Evolutionary conservation across 1,140 invertebrate species (phyloP), one percentile per base, ranked within the genome.

Genomic region (Archegozetes longisetosus): DNA sequence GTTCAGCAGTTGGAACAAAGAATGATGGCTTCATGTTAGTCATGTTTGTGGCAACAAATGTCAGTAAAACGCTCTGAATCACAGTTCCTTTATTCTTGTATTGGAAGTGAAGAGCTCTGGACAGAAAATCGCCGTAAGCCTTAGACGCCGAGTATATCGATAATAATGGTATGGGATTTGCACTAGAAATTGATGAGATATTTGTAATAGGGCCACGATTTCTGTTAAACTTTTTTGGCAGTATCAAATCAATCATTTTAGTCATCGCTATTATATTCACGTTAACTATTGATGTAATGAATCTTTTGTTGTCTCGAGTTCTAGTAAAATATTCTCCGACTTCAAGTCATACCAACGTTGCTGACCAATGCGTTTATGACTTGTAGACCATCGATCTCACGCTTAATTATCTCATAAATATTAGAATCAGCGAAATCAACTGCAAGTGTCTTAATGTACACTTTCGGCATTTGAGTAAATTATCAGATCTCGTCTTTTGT

Each of bases 41-140:
- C 88, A 95, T 88, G 66, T 94, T 94, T 0, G 89, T 90, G 6
- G 87, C 85, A 0, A 96, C 89, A 66, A 85, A 88, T 22, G 85
- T 88, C 0, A 91, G 90, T 50, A 84, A 70, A 1, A 94, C 74
- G 68, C 84, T 85, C 74, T 96, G 73, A 26, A 74, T 60, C 55
- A 82, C 81, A 2, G 95, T 82, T 3, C 88, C 88, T n/a, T n/a
- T n/a, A n/a, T n/a, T n/a, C n/a, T n/a, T n/a, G n/a, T n/a, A n/a
- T 58, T 79, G 76, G 3, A 78, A 77, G 14, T 72, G 72, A 24
- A 94, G 74, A 67, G 88, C 84, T 26, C 80, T 78, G 23, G 84
- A 83, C 58, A 95, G 83, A 72, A 87, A 91, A 20, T 85, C 79
- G 0, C 92, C 82, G 74, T 82, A 95, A 13, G 86, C 82, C 79